Base-by-base conservation (phyloP, 2,113 vertebrate genomes). In the Mormyrus lacerda region DNA sequence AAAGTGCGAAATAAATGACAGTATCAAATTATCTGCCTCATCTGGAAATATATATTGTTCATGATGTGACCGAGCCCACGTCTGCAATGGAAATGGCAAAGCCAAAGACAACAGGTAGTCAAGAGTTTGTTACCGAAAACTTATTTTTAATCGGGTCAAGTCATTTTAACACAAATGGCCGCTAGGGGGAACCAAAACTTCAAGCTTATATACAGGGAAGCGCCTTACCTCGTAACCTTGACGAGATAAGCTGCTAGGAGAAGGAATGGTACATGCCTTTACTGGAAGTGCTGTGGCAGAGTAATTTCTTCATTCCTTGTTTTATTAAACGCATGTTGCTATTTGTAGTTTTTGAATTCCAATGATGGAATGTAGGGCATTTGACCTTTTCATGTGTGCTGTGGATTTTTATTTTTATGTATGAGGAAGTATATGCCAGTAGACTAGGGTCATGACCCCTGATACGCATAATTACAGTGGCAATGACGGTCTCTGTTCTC, bases 161-260 rank as follows among this genome's bases (percentile, higher is more conserved):
- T 7, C 39, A 79, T 79, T 8, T 79, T 79, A 79, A 2, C 73
- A 39, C 31, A 69, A 10, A 10, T 88, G 45, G 1, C 92, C 93
- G 10, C 89, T 45, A 91, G 94, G 53, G 91, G 93, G 94, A n/a
- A 89, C 88, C 45, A 89, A 19, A 9, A 0, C 0, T 39, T 73
- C 89, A 85, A 45, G 31, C 42, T 61, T n/a, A 4, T 85, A 50
- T 92, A 91, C 89, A 17, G 17, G 15, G 35, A 42, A 0, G 4
- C 61, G 3, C 61, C 61, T 31, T 31, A 31, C 9, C 61, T 69
- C n/a, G 61, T 69, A 69, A 69, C 61, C n/a, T 69, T 69, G 27
- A 69, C 61, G 13, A 13, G n/a, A 13, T 69, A 31, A 27, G 61
- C 10, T 3, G 27, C 61, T 69, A 11, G 61, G 31, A 4, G 0